These are phyloP conservation scores for Tipula confusa DNA, from an alignment of 2,888 invertebrate species.

Conservation along the genomic window DNA sequence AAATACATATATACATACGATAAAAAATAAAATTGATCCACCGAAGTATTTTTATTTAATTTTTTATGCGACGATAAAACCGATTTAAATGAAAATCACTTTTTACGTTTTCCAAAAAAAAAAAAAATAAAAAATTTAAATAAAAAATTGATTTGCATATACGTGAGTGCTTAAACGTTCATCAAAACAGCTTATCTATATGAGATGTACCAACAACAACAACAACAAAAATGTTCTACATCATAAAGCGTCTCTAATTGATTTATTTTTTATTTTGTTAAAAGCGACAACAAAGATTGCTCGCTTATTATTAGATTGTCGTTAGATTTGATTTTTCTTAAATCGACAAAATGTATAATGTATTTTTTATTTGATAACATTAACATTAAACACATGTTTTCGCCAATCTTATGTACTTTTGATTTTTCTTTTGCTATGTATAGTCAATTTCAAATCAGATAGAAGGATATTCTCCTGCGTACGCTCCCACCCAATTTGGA, in stretches of 20 bases:
- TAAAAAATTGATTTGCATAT: not conserved
- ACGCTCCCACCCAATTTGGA: not conserved
- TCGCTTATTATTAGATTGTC: not conserved
- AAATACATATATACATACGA: too few relatives aligned
- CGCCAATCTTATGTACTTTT: not conserved
- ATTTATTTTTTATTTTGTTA: not conserved
- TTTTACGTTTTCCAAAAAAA: not conserved
- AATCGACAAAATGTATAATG: not conserved
- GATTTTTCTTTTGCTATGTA: not conserved
- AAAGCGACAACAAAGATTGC: not conserved
- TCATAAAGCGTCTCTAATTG: not conserved
- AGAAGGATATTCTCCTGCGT: not conserved
- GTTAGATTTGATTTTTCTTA: not conserved
- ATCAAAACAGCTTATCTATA: not conserved
- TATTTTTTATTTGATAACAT: not conserved
- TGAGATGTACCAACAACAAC: too few relatives aligned
- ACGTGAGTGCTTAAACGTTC: not conserved
- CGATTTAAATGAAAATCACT: not conserved
- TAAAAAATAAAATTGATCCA: not conserved
- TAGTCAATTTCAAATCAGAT: not conserved
- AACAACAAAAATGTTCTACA: not conserved
- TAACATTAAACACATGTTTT: constrained; percentile 12
- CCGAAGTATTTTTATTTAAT: not conserved
- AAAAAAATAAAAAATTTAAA: too few relatives aligned
- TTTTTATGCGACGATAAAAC: not conserved